A percentile compares a stretch with the other conserved stretches of the same genome.
phyloP scores from a whole-genome alignment of 2,888 invertebrate species.

The Anoncus sp. region DNA sequence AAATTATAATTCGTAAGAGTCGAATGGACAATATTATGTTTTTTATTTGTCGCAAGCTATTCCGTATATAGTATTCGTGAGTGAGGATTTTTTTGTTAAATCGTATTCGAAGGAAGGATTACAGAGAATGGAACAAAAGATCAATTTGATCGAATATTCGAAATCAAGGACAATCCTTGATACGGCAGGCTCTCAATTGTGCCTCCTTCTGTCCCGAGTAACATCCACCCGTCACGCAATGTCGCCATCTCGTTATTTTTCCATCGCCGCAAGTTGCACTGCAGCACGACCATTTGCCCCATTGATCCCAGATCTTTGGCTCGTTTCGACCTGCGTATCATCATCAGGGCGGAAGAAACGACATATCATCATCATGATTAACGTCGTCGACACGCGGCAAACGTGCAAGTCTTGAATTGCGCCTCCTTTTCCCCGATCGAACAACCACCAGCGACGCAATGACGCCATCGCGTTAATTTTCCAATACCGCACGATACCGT shows the following conservation, averaged over 20 bases:
- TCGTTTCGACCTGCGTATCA: slow-evolving; percentile 54
- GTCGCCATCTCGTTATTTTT: slow-evolving; percentile 82
- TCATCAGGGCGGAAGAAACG: slow-evolving; percentile 1
- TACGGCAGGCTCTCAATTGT: slow-evolving; percentile 82
- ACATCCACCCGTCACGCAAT: slow-evolving; percentile 82
- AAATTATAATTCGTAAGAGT: not conserved
- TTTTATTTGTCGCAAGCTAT: too few species aligned
- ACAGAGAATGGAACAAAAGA: not conserved
- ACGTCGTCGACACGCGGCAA: slow-evolving; percentile 79
- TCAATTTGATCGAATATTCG: not conserved
- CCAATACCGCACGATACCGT: slow-evolving; percentile 84
- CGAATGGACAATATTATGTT: too few species aligned
- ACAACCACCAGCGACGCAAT: slow-evolving; percentile 83
- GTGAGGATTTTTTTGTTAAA: too few species aligned
- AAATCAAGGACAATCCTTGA: slow-evolving; percentile 74
- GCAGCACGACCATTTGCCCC: slow-evolving; percentile 83
- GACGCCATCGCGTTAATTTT: slow-evolving; percentile 83
- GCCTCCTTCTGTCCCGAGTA: slow-evolving; percentile 83
- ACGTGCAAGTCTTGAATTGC: slow-evolving; percentile 84
- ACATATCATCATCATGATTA: slow-evolving; percentile 25
- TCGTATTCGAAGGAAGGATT: not conserved
- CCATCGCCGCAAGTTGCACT: slow-evolving; percentile 82
- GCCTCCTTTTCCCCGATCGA: slow-evolving; percentile 84
- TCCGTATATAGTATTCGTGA: too few species aligned
- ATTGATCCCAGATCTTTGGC: slow-evolving; percentile 82